Percentiles rank a stretch among this genome's conserved stretches.
Evolutionary conservation across 2,888 invertebrate genomes (phyloP).

Genomic region (Steromphala cineraria): DNA sequence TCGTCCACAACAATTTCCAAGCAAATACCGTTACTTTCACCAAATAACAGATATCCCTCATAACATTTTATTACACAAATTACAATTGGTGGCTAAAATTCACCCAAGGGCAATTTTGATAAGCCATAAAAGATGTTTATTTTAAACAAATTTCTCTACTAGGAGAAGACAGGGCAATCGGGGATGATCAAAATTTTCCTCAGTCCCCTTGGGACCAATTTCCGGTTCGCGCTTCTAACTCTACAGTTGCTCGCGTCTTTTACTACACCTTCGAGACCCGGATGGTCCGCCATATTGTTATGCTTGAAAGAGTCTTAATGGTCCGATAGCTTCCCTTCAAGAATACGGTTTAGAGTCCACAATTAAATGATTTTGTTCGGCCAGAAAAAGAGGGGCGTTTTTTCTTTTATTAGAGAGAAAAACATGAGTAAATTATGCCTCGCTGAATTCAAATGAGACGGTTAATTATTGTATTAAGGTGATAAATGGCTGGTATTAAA

Average conservation of each 20-base stretch:
- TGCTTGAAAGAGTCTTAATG: constrained; percentile 15
- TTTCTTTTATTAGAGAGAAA: constrained; percentile 1
- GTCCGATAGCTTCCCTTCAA: neutral
- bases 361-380: constrained; percentile 11
- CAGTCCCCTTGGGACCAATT: neutral
- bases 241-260: constrained; percentile 16
- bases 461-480: constrained; percentile 5
- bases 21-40: constrained; percentile 13
- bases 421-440: constrained; percentile 17
- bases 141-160: constrained; percentile 18
- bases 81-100: constrained; percentile 6
- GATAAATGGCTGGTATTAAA: neutral
- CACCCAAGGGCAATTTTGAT: constrained; percentile 18
- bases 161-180: neutral
- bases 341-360: neutral
- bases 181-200: neutral
- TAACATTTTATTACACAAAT: constrained; percentile 15
- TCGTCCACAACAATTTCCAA: neutral
- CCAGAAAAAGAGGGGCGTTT: constrained; percentile 2
- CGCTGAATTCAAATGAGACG: constrained; percentile 3
- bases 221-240: constrained; percentile 6
- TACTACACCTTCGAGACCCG: constrained; percentile 8
- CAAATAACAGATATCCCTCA: neutral
- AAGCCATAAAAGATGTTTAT: constrained; percentile 21
- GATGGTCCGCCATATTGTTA: constrained; percentile 16